Percentiles rank a stretch among this genome's conserved stretches.
Evolutionary conservation across 2,113 vertebrate genomes (phyloP).

Genomic region (Austrofundulus limnaeus): DNA sequence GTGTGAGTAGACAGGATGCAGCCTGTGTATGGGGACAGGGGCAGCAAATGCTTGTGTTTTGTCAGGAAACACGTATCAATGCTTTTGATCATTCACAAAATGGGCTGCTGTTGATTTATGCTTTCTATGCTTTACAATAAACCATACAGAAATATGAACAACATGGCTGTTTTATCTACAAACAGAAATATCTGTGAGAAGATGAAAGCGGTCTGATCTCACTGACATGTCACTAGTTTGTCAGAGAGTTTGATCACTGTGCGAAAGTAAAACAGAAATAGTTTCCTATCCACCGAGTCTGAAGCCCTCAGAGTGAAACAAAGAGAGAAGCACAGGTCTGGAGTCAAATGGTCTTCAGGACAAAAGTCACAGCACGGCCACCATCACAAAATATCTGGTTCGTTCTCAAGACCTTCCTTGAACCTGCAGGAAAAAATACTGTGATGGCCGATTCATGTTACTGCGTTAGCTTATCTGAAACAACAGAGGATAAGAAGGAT

Average conservation of each 20-base stretch:
- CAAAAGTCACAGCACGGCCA: too few species aligned
- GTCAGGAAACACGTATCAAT: slow-evolving; percentile 21
- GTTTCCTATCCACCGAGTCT: too few species aligned
- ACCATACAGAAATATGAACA: too few species aligned
- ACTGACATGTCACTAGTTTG: too few species aligned
- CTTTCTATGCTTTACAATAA: too few species aligned
- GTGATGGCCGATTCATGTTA: too few species aligned
- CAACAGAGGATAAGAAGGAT: too few species aligned
- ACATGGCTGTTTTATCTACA: background rate
- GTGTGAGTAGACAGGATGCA: slow-evolving; percentile 60
- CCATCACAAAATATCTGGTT: background rate
- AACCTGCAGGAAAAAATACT: too few species aligned
- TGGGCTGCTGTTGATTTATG: too few species aligned
- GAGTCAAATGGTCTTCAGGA: background rate
- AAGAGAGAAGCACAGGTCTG: background rate
- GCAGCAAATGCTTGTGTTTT: slow-evolving; percentile 11
- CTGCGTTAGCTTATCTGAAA: too few species aligned
- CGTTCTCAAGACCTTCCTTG: background rate
- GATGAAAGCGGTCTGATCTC: background rate
- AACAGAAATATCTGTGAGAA: background rate
- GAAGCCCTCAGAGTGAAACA: background rate
- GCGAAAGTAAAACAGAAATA: too few species aligned
- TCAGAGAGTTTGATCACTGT: too few species aligned
- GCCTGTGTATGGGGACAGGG: slow-evolving; percentile 25
- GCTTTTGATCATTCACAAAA: background rate